Evolutionary conservation across 2,797 vertebrate genomes (phyloP).

Genomic region (Hemibagrus guttatus): DNA sequence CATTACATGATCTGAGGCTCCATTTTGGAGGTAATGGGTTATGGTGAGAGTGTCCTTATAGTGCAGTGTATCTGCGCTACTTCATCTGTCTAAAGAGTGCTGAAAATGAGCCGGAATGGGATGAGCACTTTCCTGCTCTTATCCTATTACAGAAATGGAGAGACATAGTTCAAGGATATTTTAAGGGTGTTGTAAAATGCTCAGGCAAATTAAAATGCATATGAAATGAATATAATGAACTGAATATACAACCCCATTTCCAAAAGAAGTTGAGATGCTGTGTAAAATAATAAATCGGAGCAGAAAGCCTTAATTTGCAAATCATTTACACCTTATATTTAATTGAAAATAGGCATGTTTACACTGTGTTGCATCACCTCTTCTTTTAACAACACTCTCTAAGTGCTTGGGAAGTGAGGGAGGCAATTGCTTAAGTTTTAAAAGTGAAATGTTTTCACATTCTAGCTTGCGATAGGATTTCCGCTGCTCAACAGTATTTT

Average conservation of each 20-base stretch:
- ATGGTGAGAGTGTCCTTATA: constrained; percentile 26
- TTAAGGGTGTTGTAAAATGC: constrained; percentile 14
- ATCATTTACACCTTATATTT: too few relatives aligned
- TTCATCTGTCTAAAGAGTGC: constrained; percentile 34
- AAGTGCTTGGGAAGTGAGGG: too few relatives aligned
- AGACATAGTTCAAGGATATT: constrained; percentile 18
- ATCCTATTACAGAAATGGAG: constrained; percentile 31
- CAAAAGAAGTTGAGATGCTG: too few relatives aligned
- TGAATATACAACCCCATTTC: background rate
- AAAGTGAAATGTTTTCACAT: too few relatives aligned
- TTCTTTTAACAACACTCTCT: too few relatives aligned
- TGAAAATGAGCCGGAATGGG: constrained; percentile 39
- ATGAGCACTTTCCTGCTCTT: constrained; percentile 40
- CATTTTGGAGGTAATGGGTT: constrained; percentile 43
- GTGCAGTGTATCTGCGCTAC: constrained; percentile 31
- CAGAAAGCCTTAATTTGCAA: background rate
- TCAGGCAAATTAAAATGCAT: background rate
- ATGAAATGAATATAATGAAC: background rate
- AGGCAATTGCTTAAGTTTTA: too few relatives aligned
- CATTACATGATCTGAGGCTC: constrained; percentile 15
- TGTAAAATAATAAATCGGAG: background rate
- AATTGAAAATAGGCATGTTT: too few relatives aligned
- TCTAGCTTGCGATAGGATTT: too few relatives aligned
- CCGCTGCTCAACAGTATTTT: too few relatives aligned
- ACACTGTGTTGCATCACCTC: too few relatives aligned